Evolutionary conservation across 1,140 invertebrate species (phyloP).

Genomic region (Gonioctena quinquepunctata): DNA sequence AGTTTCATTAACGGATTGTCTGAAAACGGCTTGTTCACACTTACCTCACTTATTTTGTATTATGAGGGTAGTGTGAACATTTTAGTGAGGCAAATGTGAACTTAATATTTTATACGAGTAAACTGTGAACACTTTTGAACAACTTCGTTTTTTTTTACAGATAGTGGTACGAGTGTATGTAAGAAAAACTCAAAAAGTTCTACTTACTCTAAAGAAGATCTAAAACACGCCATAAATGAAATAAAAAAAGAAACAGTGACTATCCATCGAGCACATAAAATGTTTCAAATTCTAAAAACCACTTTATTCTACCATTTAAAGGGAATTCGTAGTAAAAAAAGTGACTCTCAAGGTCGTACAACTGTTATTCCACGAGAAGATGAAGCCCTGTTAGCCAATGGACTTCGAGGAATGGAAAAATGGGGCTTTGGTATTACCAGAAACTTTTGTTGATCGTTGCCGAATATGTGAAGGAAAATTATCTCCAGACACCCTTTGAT

Average conservation of each 20-base stretch:
- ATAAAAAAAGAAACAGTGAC: conserved; percentile 6
- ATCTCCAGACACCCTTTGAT: conserved; percentile 47
- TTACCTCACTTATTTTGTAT: too few relatives aligned
- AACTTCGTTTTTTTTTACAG: too few relatives aligned
- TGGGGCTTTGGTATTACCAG: conserved; percentile 35
- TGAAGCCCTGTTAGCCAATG: conserved; percentile 37
- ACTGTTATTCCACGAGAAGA: conserved; percentile 35
- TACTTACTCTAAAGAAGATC: conserved; percentile 30
- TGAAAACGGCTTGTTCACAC: too few relatives aligned
- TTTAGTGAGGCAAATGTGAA: too few relatives aligned
- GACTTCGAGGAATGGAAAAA: conserved; percentile 39
- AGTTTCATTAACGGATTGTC: too few relatives aligned
- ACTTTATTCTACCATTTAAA: conserved; percentile 19
- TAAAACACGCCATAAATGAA: conserved; percentile 29
- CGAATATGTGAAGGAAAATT: conserved; percentile 44
- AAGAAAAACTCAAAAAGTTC: neutral
- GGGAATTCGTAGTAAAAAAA: conserved; percentile 26
- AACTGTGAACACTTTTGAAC: too few relatives aligned
- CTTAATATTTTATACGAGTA: too few relatives aligned
- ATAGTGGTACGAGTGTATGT: conserved; percentile 17
- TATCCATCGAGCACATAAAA: conserved; percentile 17
- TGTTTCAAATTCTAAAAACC: conserved; percentile 33
- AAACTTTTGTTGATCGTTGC: conserved; percentile 38
- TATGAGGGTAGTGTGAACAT: too few relatives aligned
- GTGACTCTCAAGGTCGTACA: conserved; percentile 33